Base-by-base conservation (phyloP, 2,113 vertebrate species). In the Spheniscus mendiculus region DNA sequence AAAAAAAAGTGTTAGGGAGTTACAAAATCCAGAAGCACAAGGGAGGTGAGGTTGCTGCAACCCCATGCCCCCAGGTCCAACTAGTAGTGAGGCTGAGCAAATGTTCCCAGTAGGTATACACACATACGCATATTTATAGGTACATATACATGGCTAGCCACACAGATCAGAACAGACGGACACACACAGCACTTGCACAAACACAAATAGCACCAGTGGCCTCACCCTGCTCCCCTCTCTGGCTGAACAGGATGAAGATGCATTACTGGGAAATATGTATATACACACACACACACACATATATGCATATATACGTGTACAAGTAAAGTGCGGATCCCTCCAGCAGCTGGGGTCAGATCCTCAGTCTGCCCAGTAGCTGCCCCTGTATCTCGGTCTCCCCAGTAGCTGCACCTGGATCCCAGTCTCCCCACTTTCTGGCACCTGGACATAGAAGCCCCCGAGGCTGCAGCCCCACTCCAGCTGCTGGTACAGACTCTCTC, bases 391-490 rank as follows among this genome's bases (percentile, higher is more conserved):
- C 26, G 49, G 26, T 30, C 11, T 49, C 34, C 27, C 34, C 52
- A 25, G 27, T 7, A 56, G 25, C 10, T 83, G 23, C 22, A 13
- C 21, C 12, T 63, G 32, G 29, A 42, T 42, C 8, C 11, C 38
- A 23, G 18, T 13, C 38, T 79, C 65, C 23, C 11, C 17, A 22
- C 23, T 40, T 85, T 29, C 38, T 63, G 47, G 3, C 8, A 56
- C 21, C 12, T 12, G 11, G 10, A 38, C 2, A 5, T 15, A 27
- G 12, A 6, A 47, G 2, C 3, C 5, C 5, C 17, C 2, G 7
- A 38, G 22, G 16, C 19, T 72, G 10, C 30, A 63, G 11, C 2
- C 23, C 25, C 4, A 18, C 22, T 50, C 8, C 38, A 15, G 5
- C 18, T 66, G 52, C 40, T 61, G 25, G 25, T 55, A 34, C 14